Evolutionary conservation across 2,888 invertebrate species (phyloP).

Genomic region (Epirrhoe tristata): DNA sequence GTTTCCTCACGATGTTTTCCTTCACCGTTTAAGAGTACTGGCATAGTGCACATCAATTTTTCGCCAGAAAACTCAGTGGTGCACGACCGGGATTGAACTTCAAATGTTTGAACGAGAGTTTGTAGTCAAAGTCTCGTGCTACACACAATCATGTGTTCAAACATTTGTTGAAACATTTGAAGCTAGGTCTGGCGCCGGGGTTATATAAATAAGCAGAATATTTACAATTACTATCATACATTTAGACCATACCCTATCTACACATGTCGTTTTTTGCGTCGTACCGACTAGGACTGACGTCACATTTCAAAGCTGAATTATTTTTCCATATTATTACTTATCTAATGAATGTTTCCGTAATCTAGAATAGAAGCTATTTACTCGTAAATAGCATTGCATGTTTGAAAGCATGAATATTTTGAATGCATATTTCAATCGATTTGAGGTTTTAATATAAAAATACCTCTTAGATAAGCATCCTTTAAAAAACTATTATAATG

Average conservation of each 20-base stretch:
- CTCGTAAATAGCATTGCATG: slow-evolving; percentile 30
- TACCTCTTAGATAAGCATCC: background rate
- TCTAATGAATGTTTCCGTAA: slow-evolving; percentile 1
- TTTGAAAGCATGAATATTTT: slow-evolving; percentile 30
- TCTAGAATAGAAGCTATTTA: slow-evolving; percentile 14
- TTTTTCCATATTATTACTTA: background rate
- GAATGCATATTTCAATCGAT: slow-evolving; percentile 24
- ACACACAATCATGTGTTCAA: too few species aligned
- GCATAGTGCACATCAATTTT: too few species aligned
- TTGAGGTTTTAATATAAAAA: background rate
- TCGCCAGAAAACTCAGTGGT: too few species aligned
- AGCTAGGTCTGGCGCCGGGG: too few species aligned
- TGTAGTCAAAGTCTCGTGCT: too few species aligned
- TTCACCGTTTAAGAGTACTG: too few species aligned
- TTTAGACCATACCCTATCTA: too few species aligned
- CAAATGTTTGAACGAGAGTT: too few species aligned
- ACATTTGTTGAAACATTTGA: too few species aligned
- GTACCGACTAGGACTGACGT: background rate
- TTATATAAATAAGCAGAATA: background rate
- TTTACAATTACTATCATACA: background rate
- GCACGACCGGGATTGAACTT: too few species aligned
- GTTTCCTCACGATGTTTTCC: too few species aligned
- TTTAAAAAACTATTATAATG: too few species aligned
- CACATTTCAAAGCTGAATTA: background rate
- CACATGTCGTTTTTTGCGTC: background rate